Base-by-base conservation (phyloP, 2,797 vertebrate species). In the Danionella dracula region DNA sequence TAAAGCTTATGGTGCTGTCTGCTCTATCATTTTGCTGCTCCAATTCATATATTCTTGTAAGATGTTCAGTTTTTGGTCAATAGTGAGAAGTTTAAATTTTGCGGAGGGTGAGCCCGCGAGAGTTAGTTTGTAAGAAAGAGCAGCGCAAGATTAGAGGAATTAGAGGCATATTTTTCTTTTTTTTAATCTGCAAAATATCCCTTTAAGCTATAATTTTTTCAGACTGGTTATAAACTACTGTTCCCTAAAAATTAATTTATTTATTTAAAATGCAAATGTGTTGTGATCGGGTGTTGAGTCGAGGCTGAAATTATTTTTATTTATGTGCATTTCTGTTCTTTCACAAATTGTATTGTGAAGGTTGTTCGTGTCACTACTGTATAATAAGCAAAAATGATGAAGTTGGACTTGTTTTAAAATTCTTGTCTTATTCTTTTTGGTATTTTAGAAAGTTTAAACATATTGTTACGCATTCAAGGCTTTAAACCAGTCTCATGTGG, bases 251-350 rank as follows among this genome's bases (percentile, higher is more conserved):
- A 83, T 72, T 21, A 68, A 74, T 57, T 79, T 73, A 90, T 90
- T 90, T 90, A 89, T 91, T 90, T 89, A 83, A 78, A 74, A 81
- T 49, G 54, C 19, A 70, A 62, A 46, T 57, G 56, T 66, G 29
- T 74, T n/a, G n/a, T n/a, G n/a, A n/a, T n/a, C n/a, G n/a, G 7
- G 45, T 46, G 19, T 16, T 42, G 23, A 49, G 35, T 23, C 17
- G 5, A 32, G 44, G 54, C 23, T 27, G 19, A 11, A 34, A 13
- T 12, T 15, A 15, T 40, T 31, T 8, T 49, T 9, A 20, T 23
- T 32, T 32, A 1, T 51, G 15, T 23, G 7, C 8, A 12, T 67
- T 9, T 61, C 17, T 32, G 57, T 19, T 32, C 17, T 48, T 13
- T 23, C 54, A 29, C 12, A 49, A 66, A 66, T 57, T 16, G 31